Percentiles rank a stretch among this genome's conserved stretches.
Conservation (phyloP, 2,113 vertebrate species). For the Labeo rohita region DNA sequence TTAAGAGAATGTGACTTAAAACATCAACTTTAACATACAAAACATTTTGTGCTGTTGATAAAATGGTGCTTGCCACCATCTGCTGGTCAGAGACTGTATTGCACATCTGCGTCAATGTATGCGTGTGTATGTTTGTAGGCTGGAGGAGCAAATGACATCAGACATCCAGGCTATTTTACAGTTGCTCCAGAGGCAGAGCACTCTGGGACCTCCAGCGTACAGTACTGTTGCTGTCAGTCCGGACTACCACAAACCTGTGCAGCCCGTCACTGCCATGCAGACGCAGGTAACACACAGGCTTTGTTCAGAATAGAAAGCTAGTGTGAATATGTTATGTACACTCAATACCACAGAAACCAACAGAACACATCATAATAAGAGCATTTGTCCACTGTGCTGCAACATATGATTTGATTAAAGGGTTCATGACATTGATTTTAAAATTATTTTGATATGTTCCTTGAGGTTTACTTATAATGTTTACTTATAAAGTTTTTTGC, state of each 20-base stretch:
- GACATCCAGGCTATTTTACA: conserved; percentile 96
- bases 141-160: conserved; percentile 95
- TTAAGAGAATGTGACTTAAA: neutral
- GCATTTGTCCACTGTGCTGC: neutral
- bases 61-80: conserved; percentile 5
- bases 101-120: neutral
- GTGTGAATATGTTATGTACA: neutral
- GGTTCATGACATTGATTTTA: no score
- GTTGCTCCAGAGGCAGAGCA: conserved; percentile 88
- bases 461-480: no score
- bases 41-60: neutral
- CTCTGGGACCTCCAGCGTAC: conserved; percentile 88
- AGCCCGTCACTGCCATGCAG: conserved; percentile 78
- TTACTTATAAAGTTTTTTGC: no score
- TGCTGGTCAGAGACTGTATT: conserved; percentile 36
- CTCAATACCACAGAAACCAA: neutral
- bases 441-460: no score
- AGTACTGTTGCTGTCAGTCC: conserved; percentile 86
- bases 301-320: neutral
- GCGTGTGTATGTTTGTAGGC: conserved; percentile 69
- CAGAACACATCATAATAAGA: neutral
- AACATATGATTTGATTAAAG: neutral
- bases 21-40: neutral
- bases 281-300: conserved; percentile 58
- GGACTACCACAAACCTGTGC: conserved; percentile 81